Percentiles rank a stretch among this genome's conserved stretches.
Conservation (phyloP, 2,797 vertebrate genomes). For the Trachops cirrhosus region DNA sequence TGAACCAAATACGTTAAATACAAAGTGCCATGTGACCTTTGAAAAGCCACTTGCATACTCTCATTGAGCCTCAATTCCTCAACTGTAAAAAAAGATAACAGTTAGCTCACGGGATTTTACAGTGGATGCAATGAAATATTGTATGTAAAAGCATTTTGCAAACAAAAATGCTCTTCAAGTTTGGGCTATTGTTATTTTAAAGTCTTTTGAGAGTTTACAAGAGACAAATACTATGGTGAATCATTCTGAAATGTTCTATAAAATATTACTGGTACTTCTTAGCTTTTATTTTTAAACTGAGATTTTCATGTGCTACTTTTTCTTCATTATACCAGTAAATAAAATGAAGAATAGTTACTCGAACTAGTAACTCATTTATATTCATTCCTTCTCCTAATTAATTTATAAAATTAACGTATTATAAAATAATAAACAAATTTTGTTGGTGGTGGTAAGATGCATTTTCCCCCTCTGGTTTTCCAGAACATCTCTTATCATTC, state of each 20-base stretch:
- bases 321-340: not conserved
- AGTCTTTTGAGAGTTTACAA: slow-evolving; percentile 32
- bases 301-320: not conserved
- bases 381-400: not conserved
- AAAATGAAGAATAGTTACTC: not conserved
- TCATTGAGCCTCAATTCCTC: slow-evolving; percentile 44
- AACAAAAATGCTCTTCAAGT: slow-evolving; percentile 35
- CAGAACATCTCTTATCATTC: not conserved
- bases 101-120: slow-evolving; percentile 22
- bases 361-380: slow-evolving; percentile 32
- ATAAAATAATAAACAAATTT: not conserved
- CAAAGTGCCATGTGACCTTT: slow-evolving; percentile 16
- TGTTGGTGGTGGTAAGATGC: not conserved
- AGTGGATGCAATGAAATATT: slow-evolving; percentile 16
- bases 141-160: not conserved
- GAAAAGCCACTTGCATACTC: slow-evolving; percentile 49
- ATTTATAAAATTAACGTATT: slow-evolving; percentile 41
- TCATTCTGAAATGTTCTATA: slow-evolving; percentile 19
- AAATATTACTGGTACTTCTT: slow-evolving; percentile 40
- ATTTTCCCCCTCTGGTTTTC: not conserved
- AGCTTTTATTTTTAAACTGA: slow-evolving; percentile 29
- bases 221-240: not conserved
- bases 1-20: slow-evolving; percentile 43
- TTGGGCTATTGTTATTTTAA: not conserved
- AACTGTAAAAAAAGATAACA: slow-evolving; percentile 65